phyloP scores from a whole-genome alignment of 1,140 invertebrate genomes.

The Melitaea cinxia region DNA sequence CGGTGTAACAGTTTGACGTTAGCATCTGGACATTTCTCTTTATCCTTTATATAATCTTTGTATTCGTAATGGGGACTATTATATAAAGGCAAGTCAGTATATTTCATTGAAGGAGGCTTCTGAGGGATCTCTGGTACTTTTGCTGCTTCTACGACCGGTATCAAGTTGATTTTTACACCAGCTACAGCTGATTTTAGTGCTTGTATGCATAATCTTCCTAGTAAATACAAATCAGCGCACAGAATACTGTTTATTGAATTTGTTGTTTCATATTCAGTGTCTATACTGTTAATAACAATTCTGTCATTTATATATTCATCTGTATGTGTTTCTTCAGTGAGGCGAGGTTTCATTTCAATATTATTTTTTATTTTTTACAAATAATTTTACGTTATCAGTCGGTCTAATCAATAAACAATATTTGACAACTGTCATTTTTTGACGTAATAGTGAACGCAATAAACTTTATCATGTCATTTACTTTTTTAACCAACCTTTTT shows the following conservation, averaged over 20 bases:
- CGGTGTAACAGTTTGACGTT: constrained; percentile 52
- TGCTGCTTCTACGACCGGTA: constrained; percentile 53
- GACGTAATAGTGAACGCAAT: too few relatives aligned
- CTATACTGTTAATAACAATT: background rate
- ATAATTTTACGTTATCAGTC: background rate
- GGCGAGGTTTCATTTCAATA: constrained; percentile 12
- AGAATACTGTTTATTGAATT: background rate
- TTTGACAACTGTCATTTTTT: background rate
- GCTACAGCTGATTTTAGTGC: constrained; percentile 45
- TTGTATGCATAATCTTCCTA: constrained; percentile 60
- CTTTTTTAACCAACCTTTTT: too few relatives aligned
- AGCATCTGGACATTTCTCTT: constrained; percentile 46
- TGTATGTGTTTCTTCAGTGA: background rate
- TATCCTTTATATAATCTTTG: constrained; percentile 50
- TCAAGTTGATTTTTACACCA: constrained; percentile 44
- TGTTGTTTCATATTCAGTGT: background rate
- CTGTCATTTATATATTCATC: background rate
- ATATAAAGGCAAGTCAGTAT: constrained; percentile 65
- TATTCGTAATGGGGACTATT: constrained; percentile 57
- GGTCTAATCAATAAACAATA: background rate
- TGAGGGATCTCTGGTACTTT: constrained; percentile 36
- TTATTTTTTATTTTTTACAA: constrained; percentile 1
- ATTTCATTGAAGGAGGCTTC: constrained; percentile 62
- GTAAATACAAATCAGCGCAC: constrained; percentile 46
- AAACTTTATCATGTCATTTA: too few relatives aligned